phyloP scores from a whole-genome alignment of 2,797 vertebrate genomes.

The Pristis pectinata region DNA sequence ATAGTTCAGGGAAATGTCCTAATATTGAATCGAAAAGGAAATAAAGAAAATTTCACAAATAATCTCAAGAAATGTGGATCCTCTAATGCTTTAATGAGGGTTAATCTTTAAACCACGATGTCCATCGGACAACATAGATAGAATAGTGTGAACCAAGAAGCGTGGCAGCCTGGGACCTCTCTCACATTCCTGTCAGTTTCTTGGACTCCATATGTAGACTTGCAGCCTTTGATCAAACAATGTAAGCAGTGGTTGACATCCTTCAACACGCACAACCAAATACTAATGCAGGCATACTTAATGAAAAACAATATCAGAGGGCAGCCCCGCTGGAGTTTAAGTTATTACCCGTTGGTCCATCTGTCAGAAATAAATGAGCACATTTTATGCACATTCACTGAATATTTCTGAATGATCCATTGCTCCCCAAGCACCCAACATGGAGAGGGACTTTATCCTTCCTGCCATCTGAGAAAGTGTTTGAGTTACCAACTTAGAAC shows the following conservation, averaged over 20 bases:
- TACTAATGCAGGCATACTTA: not conserved
- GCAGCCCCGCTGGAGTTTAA: not conserved
- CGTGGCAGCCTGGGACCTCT: not conserved
- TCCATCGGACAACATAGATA: not conserved
- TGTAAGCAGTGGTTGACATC: not conserved
- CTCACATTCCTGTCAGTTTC: not conserved
- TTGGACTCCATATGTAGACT: not conserved
- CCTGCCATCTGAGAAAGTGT: not conserved
- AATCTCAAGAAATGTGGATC: not conserved
- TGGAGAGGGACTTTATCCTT: not conserved
- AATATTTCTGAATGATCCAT: not conserved
- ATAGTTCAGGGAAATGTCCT: not conserved
- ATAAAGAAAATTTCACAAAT: not conserved
- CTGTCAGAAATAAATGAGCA: not conserved
- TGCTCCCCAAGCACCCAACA: not conserved
- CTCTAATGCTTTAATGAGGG: not conserved
- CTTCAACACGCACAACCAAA: not conserved
- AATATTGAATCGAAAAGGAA: not conserved
- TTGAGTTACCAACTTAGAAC: not conserved
- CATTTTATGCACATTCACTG: not conserved
- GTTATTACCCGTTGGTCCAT: not conserved
- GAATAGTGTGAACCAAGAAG: not conserved
- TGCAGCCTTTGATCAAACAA: constrained; percentile 10
- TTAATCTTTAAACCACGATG: constrained; percentile 13
- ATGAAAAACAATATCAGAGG: constrained; percentile 12